Evolutionary conservation across 2,888 invertebrate genomes (phyloP).

Genomic region (Pediacus dermestoides): DNA sequence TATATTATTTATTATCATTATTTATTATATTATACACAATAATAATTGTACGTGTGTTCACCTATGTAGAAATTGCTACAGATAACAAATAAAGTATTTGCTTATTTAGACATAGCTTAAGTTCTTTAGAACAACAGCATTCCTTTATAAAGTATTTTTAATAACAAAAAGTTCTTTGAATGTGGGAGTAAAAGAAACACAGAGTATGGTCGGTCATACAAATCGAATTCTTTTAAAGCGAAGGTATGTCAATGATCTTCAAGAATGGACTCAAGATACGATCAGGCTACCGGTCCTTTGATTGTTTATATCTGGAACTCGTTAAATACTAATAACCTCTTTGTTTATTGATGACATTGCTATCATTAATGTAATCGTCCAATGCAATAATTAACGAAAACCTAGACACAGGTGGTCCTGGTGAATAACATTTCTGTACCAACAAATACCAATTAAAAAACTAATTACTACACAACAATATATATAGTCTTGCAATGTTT

Average conservation of each 20-base stretch:
- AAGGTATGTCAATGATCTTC: slow-evolving; percentile 36
- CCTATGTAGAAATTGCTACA: too few relatives aligned
- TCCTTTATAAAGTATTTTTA: slow-evolving; percentile 16
- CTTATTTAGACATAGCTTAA: too few relatives aligned
- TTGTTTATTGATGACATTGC: slow-evolving; percentile 31
- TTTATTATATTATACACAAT: too few relatives aligned
- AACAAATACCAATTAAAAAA: too few relatives aligned
- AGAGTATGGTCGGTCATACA: slow-evolving; percentile 21
- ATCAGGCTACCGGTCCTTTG: slow-evolving; percentile 35
- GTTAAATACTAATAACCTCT: slow-evolving; percentile 38
- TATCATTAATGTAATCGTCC: slow-evolving; percentile 27
- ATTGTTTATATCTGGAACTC: slow-evolving; percentile 31
- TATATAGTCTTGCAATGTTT: too few relatives aligned
- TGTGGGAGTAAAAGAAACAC: slow-evolving; percentile 21
- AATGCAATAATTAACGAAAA: slow-evolving; percentile 17
- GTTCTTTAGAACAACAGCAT: slow-evolving; percentile 15
- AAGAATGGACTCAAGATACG: slow-evolving; percentile 31
- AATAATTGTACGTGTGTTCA: too few relatives aligned
- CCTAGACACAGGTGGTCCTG: slow-evolving; percentile 16
- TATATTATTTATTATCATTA: too few relatives aligned
- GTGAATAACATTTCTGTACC: too few relatives aligned
- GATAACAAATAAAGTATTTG: too few relatives aligned
- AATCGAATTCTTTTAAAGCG: slow-evolving; percentile 25
- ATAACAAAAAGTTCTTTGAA: slow-evolving; percentile 21
- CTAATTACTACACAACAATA: too few relatives aligned